Percentiles rank a stretch among this genome's conserved stretches.
phyloP scores from a whole-genome alignment of 2,797 vertebrate species.

The Cheirogaleus major region DNA sequence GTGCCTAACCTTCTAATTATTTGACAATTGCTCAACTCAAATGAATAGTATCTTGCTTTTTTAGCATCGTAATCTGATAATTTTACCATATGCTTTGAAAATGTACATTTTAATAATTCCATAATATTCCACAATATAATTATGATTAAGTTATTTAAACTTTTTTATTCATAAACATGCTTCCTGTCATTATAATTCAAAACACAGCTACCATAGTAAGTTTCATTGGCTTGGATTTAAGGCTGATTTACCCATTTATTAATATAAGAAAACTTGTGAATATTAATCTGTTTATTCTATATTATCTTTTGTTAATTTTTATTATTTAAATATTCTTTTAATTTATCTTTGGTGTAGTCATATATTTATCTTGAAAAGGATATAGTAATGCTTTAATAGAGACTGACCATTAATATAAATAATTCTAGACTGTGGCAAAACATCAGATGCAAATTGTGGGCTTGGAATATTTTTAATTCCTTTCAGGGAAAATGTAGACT shows the following conservation, averaged over 20 bases:
- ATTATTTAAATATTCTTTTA: neutral
- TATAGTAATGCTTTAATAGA: neutral
- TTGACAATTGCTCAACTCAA: neutral
- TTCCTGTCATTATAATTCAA: neutral
- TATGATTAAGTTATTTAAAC: neutral
- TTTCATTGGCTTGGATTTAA: neutral
- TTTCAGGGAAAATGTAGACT: neutral
- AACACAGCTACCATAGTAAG: neutral
- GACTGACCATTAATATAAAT: neutral
- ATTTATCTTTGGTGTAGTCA: neutral
- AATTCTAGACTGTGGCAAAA: slow-evolving; percentile 12
- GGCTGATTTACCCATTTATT: neutral
- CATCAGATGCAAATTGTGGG: neutral
- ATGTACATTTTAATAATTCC: neutral
- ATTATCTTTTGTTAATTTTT: neutral
- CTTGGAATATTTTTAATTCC: neutral
- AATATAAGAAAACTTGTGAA: neutral
- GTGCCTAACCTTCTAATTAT: neutral
- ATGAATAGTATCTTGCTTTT: neutral
- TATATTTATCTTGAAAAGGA: neutral
- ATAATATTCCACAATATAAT: neutral
- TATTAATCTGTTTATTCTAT: neutral
- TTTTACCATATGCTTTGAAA: slow-evolving; percentile 14
- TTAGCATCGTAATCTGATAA: neutral
- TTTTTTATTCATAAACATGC: neutral